A percentile compares a stretch with the other conserved stretches of the same genome.
Evolutionary conservation across 2,797 vertebrate genomes (phyloP).

Genomic region (Eulemur rubriventer): DNA sequence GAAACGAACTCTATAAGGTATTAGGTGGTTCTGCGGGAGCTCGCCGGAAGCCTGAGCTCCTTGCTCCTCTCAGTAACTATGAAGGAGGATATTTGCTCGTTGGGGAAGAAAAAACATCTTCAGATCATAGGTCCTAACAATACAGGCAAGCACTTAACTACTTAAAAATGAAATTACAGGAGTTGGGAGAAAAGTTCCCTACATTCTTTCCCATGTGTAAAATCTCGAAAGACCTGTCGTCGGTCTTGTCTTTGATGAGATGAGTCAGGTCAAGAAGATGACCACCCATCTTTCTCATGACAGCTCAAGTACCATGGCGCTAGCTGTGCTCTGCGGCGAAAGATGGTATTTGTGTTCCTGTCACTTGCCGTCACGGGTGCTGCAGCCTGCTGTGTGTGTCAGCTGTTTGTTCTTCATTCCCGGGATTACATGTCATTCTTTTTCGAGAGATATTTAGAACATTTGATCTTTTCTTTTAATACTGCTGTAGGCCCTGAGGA

Average conservation of each 20-base stretch:
- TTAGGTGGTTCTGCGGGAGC: rapidly evolving
- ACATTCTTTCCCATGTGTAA: rapidly evolving
- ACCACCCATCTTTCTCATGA: rapidly evolving
- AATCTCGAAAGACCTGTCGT: not conserved
- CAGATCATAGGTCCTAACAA: not conserved
- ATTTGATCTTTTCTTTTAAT: not conserved
- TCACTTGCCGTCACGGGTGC: rapidly evolving
- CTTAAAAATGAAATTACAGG: not conserved
- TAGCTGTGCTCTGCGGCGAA: rapidly evolving
- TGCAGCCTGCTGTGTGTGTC: rapidly evolving
- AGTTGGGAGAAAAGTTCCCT: too few species aligned
- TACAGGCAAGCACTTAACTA: not conserved
- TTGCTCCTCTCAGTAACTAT: rapidly evolving
- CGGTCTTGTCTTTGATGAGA: not conserved
- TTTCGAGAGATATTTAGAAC: not conserved
- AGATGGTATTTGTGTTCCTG: not conserved
- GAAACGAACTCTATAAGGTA: rapidly evolving
- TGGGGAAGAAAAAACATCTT: not conserved
- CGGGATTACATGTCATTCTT: too few species aligned
- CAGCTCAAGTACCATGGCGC: rapidly evolving
- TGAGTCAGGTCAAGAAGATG: not conserved
- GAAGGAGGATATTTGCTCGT: not conserved
- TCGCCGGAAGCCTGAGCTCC: not conserved
- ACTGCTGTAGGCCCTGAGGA: not conserved
- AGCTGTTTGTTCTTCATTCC: rapidly evolving